phyloP scores from a whole-genome alignment of 92 coral and sea anemone species.

The Epizoanthus illoricatus region DNA sequence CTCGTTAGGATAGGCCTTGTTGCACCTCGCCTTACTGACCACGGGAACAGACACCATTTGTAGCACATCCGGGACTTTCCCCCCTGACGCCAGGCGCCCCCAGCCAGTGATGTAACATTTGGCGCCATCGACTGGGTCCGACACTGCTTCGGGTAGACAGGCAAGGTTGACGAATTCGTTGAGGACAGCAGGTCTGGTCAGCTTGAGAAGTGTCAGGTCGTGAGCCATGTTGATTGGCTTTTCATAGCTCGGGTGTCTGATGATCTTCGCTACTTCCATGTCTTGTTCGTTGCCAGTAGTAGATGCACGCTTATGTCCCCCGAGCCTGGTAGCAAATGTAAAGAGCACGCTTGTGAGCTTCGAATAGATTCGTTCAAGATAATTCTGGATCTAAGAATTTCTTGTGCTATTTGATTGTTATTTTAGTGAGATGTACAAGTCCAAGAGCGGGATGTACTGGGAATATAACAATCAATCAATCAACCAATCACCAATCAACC shows the following conservation, averaged over 20 bases:
- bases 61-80: slow-evolving; percentile 35
- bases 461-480: too few species aligned
- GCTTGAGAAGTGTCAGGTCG: slow-evolving; percentile 52
- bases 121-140: slow-evolving; percentile 33
- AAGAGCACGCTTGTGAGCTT: not conserved
- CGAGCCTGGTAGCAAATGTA: not conserved
- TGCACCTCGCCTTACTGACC: slow-evolving; percentile 18
- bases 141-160: slow-evolving; percentile 25
- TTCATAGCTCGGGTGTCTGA: slow-evolving; percentile 46
- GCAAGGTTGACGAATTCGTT: slow-evolving; percentile 28
- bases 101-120: slow-evolving; percentile 35
- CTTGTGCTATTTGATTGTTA: not conserved
- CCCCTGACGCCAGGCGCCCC: slow-evolving; percentile 39
- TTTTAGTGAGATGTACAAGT: not conserved
- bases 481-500: too few species aligned
- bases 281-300: slow-evolving; percentile 35
- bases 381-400: not conserved
- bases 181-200: slow-evolving; percentile 46
- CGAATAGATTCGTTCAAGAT: too few species aligned
- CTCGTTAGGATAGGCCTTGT: slow-evolving; percentile 32
- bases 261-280: slow-evolving; percentile 40
- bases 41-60: slow-evolving; percentile 33
- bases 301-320: slow-evolving; percentile 31
- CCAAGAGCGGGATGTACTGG: too few species aligned
- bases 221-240: slow-evolving; percentile 53